These are phyloP conservation scores for Ceratina japonica DNA, from an alignment of 1,140 invertebrate genomes.

Conservation along the genomic window DNA sequence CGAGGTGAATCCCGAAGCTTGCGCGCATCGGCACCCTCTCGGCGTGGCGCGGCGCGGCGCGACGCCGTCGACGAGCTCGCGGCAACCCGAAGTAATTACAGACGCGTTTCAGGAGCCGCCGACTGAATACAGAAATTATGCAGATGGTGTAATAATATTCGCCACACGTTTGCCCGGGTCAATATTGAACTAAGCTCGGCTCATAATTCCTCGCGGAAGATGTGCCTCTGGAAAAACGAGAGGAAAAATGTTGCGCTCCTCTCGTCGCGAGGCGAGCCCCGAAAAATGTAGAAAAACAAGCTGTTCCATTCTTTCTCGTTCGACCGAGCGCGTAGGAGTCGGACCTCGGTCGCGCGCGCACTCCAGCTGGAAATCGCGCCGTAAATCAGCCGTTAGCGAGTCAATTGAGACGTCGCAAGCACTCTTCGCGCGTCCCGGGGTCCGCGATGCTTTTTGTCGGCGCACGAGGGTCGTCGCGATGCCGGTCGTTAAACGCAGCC, in stretches of 20 bases:
- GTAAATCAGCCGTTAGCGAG: conserved; percentile 73
- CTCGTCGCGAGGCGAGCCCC: neutral
- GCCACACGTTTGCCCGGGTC: conserved; percentile 76
- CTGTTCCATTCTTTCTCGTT: neutral
- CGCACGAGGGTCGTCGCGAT: conserved; percentile 38
- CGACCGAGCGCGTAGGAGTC: neutral
- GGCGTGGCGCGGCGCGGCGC: conserved; percentile 32
- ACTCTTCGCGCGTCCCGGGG: conserved; percentile 66
- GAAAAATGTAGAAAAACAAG: neutral
- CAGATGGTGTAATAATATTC: conserved; percentile 77
- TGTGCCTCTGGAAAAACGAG: conserved; percentile 44
- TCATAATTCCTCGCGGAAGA: conserved; percentile 69
- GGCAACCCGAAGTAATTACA: conserved; percentile 75
- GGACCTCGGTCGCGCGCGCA: conserved; percentile 5
- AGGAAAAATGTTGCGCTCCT: conserved; percentile 42
- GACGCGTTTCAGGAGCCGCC: conserved; percentile 74
- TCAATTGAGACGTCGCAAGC: conserved; percentile 76
- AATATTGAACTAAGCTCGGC: conserved; percentile 75
- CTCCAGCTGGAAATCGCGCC: conserved; percentile 53
- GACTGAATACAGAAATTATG: conserved; percentile 77
- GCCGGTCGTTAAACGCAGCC: conserved; percentile 75
- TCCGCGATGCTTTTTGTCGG: conserved; percentile 57
- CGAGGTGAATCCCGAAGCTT: neutral
- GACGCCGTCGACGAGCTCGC: conserved; percentile 68
- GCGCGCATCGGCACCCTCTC: conserved; percentile 54